Percentiles rank a stretch among this genome's conserved stretches.
Conservation (phyloP, 2,888 invertebrate species). For the Athripsodes cinereus region DNA sequence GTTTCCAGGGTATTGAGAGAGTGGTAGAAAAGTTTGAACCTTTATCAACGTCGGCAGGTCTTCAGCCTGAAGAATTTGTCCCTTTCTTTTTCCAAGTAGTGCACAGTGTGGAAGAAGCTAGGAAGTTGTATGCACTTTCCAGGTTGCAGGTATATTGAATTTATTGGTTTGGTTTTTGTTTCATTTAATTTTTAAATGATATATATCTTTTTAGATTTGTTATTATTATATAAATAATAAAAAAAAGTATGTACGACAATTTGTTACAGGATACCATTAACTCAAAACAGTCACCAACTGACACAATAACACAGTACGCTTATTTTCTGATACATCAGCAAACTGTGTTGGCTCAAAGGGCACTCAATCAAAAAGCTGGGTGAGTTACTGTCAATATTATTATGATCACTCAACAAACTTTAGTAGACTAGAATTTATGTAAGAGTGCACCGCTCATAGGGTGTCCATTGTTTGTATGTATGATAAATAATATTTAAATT, state of each 20-base stretch:
- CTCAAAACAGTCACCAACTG: conserved; percentile 46
- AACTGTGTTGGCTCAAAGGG: conserved; percentile 46
- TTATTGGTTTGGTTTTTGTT: too few species aligned
- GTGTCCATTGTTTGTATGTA: too few species aligned
- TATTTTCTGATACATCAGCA: conserved; percentile 50
- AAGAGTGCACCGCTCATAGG: too few species aligned
- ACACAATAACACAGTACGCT: conserved; percentile 49
- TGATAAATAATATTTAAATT: too few species aligned
- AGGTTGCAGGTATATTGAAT: conserved; percentile 40
- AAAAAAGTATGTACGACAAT: too few species aligned
- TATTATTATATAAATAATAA: too few species aligned
- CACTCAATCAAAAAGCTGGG: conserved; percentile 43
- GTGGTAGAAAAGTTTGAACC: conserved; percentile 40
- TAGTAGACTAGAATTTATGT: too few species aligned
- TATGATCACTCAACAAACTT: neutral
- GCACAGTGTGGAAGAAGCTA: conserved; percentile 43
- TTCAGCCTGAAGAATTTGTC: conserved; percentile 47
- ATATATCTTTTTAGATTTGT: too few species aligned
- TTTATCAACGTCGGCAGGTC: conserved; percentile 33
- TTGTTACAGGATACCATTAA: conserved; percentile 42
- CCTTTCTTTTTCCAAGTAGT: conserved; percentile 45
- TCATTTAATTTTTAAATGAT: too few species aligned
- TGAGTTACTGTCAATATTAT: conserved; percentile 26
- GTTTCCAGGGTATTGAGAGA: conserved; percentile 41
- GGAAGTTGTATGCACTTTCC: conserved; percentile 41